Conservation (phyloP, 2,113 vertebrate species). For the Alligator sinensis region DNA sequence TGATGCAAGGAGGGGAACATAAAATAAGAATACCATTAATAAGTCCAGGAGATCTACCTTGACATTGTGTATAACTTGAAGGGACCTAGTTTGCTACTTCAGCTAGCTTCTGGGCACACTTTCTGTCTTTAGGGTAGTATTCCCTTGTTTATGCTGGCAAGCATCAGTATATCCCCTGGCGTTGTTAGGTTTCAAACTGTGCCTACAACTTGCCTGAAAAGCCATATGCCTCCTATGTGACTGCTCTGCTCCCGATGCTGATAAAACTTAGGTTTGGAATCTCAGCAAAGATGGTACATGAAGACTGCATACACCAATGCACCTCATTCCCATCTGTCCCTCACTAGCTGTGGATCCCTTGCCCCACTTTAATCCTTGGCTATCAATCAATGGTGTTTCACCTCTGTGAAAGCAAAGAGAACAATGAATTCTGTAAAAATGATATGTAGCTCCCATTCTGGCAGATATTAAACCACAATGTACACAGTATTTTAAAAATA, state of each 20-base stretch:
- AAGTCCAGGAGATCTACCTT: neutral
- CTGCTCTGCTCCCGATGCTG: rapidly evolving
- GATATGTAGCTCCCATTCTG: neutral
- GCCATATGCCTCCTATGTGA: neutral
- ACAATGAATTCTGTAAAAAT: neutral
- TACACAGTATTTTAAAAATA: neutral
- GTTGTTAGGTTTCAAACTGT: neutral
- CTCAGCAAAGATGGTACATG: neutral
- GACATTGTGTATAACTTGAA: neutral
- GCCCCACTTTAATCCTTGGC: neutral
- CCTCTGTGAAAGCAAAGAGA: neutral
- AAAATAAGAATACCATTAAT: neutral
- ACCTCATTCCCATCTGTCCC: neutral
- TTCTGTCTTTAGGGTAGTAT: neutral
- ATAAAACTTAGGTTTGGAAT: neutral
- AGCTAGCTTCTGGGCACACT: neutral
- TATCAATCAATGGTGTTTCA: neutral
- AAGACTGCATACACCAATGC: neutral
- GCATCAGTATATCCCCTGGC: neutral
- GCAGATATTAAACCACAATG: neutral
- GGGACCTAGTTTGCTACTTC: neutral
- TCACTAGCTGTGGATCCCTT: neutral
- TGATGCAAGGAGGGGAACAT: neutral
- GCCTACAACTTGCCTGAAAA: neutral
- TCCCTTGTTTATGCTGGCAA: neutral